Conservation (phyloP, 2,113 vertebrate species). For the Myotis lucifugus region DNA sequence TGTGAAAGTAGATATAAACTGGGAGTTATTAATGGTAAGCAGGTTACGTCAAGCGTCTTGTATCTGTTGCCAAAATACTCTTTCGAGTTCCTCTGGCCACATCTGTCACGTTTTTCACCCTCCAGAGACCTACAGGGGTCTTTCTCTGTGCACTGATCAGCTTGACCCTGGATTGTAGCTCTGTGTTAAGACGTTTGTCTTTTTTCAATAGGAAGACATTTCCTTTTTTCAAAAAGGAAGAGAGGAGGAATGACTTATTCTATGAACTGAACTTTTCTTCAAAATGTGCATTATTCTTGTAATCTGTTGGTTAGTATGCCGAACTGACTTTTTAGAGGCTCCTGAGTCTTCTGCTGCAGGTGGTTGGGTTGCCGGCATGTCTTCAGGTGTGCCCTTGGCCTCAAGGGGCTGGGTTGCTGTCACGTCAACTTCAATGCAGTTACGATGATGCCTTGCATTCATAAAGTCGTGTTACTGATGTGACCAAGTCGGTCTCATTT, state of each 20-base stretch:
- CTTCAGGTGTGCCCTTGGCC: not conserved
- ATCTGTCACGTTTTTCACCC: conserved; percentile 52
- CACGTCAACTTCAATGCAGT: not conserved
- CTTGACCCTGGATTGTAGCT: conserved; percentile 56
- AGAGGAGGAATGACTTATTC: conserved; percentile 27
- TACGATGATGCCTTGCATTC: not conserved
- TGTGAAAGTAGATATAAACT: conserved; percentile 58
- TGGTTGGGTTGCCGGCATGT: not conserved
- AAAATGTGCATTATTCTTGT: conserved; percentile 7
- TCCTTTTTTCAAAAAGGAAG: not conserved
- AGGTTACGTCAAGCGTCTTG: conserved; percentile 49
- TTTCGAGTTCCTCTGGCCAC: conserved; percentile 47
- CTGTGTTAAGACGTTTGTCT: conserved; percentile 11
- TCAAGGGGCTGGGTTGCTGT: not conserved
- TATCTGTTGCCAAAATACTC: conserved; percentile 17
- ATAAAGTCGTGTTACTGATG: not conserved
- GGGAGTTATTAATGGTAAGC: conserved; percentile 67
- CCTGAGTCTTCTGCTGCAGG: not conserved
- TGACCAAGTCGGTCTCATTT: not conserved
- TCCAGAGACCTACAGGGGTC: not conserved
- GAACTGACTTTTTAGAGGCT: not conserved
- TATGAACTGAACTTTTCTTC: conserved; percentile 39
- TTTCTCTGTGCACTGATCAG: not conserved
- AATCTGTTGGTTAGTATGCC: not conserved
- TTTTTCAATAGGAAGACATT: conserved; percentile 26